Conservation (phyloP, 2,797 vertebrate genomes). For the Columba guinea region DNA sequence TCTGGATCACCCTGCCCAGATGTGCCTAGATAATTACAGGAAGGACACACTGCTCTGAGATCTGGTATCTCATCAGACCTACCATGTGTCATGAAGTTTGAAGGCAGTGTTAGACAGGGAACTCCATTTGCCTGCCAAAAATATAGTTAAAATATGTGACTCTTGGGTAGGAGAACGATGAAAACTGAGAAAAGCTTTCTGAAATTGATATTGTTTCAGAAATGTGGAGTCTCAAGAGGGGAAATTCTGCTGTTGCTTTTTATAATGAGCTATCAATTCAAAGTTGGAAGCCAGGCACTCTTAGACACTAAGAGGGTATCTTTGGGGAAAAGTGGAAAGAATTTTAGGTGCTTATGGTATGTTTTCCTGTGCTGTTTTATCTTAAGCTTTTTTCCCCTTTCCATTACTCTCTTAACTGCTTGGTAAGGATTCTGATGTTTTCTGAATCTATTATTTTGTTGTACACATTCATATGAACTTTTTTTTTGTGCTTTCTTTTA, state of each 20-base stretch:
- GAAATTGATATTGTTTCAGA: not conserved
- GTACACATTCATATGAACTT: not conserved
- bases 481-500: not conserved
- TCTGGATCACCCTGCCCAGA: not conserved
- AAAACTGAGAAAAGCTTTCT: constrained; percentile 18
- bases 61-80: not conserved
- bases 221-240: not conserved
- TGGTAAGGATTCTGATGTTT: not conserved
- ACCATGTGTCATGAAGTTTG: not conserved
- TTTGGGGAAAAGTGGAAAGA: not conserved
- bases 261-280: not conserved
- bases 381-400: not conserved
- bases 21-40: not conserved
- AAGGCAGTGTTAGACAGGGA: not conserved
- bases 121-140: constrained; percentile 5
- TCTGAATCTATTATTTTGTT: not conserved
- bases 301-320: not conserved
- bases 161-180: not conserved
- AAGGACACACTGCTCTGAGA: not conserved
- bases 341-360: not conserved
- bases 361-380: not conserved
- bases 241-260: not conserved
- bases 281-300: not conserved
- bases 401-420: not conserved
- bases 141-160: constrained; percentile 4